Percentiles rank a stretch among this genome's conserved stretches.
Conservation (phyloP, 2,797 vertebrate species). For the Gambelia wislizenii region DNA sequence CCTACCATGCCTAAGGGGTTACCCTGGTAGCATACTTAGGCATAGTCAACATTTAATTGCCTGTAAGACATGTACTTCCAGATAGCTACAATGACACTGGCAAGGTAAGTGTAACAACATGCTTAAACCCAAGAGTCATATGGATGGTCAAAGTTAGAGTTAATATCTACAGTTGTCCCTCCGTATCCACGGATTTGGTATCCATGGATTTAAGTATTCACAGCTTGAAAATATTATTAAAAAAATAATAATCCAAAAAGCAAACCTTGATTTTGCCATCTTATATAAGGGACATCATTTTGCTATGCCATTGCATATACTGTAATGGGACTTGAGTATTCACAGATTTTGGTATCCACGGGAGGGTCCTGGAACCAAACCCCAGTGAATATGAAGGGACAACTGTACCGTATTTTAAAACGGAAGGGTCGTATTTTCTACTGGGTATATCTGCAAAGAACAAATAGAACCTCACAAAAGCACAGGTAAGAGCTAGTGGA, state of each 20-base stretch:
- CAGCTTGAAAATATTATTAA: no score
- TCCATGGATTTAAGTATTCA: no score
- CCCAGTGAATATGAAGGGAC: no score
- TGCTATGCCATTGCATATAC: no score
- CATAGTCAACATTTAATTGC: neutral
- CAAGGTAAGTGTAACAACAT: conserved; percentile 6
- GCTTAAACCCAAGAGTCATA: neutral
- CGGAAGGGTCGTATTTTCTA: neutral
- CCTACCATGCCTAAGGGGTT: neutral
- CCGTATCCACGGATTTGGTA: no score
- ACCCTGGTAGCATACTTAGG: neutral
- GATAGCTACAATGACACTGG: neutral
- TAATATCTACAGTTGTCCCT: no score
- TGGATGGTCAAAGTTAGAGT: neutral
- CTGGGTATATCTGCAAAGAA: conserved; percentile 21
- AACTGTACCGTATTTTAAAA: conserved; percentile 18
- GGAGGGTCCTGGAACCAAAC: no score
- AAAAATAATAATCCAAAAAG: no score
- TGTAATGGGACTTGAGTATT: no score
- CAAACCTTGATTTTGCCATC: no score
- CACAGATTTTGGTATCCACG: no score
- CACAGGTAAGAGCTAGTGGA: neutral
- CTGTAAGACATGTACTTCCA: neutral
- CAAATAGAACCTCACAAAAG: neutral
- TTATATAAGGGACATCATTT: no score